Conservation (phyloP, 2,113 vertebrate species). For the Ploceus nigricollis region DNA sequence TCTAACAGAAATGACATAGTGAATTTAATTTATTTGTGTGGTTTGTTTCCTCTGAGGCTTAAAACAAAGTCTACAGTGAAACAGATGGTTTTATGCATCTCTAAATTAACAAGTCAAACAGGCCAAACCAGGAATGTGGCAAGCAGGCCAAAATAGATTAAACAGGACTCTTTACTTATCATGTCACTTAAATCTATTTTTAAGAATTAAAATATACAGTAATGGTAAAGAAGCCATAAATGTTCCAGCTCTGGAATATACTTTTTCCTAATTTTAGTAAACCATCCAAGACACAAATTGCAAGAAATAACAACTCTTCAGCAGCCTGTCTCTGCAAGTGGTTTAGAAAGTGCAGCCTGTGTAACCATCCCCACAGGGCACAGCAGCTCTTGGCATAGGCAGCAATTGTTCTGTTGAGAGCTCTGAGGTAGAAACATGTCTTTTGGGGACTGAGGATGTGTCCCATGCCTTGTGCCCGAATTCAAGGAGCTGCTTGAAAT, state of each 20-base stretch:
- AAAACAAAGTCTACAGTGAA: constrained; percentile 58
- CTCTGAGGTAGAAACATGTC: not conserved
- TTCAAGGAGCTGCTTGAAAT: not conserved
- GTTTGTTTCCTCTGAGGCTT: constrained; percentile 59
- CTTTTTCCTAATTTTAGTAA: constrained; percentile 50
- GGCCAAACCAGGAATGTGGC: constrained; percentile 40
- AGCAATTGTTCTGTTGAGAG: not conserved
- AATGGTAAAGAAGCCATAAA: constrained; percentile 44
- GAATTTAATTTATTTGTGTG: constrained; percentile 51
- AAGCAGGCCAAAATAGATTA: constrained; percentile 47
- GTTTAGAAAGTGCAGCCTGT: constrained; percentile 38
- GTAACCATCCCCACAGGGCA: not conserved
- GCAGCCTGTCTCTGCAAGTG: constrained; percentile 25
- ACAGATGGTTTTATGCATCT: constrained; percentile 59
- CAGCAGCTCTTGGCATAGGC: not conserved
- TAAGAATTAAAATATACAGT: constrained; percentile 49
- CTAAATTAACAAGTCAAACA: constrained; percentile 55
- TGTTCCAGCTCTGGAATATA: constrained; percentile 38
- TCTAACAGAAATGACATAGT: constrained; percentile 40
- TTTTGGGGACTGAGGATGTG: not conserved
- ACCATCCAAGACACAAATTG: constrained; percentile 28
- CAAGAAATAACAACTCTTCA: constrained; percentile 33
- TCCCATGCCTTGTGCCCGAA: not conserved
- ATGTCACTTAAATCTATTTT: constrained; percentile 64
- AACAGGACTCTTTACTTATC: constrained; percentile 49